These are phyloP conservation scores for Montipora sp. DNA, from an alignment of 64 coral and sea anemone species.

Conservation along the genomic window DNA sequence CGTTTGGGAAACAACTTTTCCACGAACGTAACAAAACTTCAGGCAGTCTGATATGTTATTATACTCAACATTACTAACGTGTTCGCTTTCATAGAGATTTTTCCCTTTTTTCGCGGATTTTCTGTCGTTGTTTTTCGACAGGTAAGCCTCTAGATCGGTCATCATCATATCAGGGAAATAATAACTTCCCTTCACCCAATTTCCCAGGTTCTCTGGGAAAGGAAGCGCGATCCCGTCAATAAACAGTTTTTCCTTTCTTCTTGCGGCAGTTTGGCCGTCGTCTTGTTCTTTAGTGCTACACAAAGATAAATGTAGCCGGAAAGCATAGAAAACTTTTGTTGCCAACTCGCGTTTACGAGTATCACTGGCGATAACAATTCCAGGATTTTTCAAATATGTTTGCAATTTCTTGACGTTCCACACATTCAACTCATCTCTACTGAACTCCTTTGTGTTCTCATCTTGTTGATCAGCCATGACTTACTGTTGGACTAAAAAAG, in stretches of 20 bases:
- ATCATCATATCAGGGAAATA: background rate
- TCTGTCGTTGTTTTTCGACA: background rate
- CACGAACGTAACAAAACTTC: slow-evolving; percentile 10
- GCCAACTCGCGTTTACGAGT: background rate
- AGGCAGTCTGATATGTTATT: slow-evolving; percentile 23
- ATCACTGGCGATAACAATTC: slow-evolving; percentile 8
- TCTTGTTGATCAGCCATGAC: too few species aligned
- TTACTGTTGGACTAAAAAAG: background rate
- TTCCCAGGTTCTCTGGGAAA: background rate
- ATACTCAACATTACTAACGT: slow-evolving; percentile 4
- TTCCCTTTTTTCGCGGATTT: background rate
- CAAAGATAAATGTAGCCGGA: background rate
- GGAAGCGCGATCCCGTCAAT: background rate
- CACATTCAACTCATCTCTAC: background rate
- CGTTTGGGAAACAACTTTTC: background rate
- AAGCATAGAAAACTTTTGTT: slow-evolving; percentile 26
- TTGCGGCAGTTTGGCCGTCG: background rate
- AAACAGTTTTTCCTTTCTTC: slow-evolving; percentile 13
- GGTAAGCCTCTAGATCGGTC: background rate
- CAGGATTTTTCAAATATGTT: slow-evolving; percentile 16
- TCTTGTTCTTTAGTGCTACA: slow-evolving; percentile 34
- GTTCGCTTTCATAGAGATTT: background rate
- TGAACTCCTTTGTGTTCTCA: background rate
- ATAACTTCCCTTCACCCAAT: background rate
- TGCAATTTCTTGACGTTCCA: slow-evolving; percentile 12